Base-by-base conservation (phyloP, 2,888 invertebrate genomes). In the Andrena hattorfiana region DNA sequence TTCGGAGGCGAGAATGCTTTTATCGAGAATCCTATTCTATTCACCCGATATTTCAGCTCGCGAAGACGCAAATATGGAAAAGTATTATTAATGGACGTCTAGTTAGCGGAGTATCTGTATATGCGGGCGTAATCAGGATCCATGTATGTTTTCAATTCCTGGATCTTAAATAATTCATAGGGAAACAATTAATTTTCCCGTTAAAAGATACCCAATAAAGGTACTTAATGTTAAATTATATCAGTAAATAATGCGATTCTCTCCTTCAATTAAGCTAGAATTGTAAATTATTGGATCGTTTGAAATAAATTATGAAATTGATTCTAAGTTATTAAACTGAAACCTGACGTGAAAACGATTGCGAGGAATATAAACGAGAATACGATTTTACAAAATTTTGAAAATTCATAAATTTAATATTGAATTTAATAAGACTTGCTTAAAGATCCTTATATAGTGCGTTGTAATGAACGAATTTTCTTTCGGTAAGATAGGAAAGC, bases 121-220 rank as follows among this genome's bases (percentile, higher is more conserved):
- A 20, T 6, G 2, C 8, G 6, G 20, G 2, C 2, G 8, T 28
- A 62, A 30, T 8, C 26, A 49, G 23, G 13, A 54, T n/a, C 20
- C n/a, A 2, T 8, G 35, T 54, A 7, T 54, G 23, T 42, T 62
- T 67, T 28, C 42, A 54, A 23, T 69, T 16, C 16, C 26, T 13
- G 20, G 2, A 20, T 10, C 10, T 49, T 78, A 56, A 79, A 69
- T 69, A 79, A 79, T 79, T 79, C 35, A 69, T 64, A 64, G 48
- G 59, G 26, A 10, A 23, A 66, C 10, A 66, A 73, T 74, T 77
- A 74, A 73, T 54, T 62, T 64, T 73, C 13, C 48, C 49, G 28
- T 64, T 72, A 49, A 56, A 59, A 26, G 54, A 59, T 73, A 77
- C n/a, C n/a, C 8, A 28, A 16, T 59, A 49, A 13, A 32, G 32